Conservation (phyloP, 2,888 invertebrate genomes). For the Itoplectis maculator region DNA sequence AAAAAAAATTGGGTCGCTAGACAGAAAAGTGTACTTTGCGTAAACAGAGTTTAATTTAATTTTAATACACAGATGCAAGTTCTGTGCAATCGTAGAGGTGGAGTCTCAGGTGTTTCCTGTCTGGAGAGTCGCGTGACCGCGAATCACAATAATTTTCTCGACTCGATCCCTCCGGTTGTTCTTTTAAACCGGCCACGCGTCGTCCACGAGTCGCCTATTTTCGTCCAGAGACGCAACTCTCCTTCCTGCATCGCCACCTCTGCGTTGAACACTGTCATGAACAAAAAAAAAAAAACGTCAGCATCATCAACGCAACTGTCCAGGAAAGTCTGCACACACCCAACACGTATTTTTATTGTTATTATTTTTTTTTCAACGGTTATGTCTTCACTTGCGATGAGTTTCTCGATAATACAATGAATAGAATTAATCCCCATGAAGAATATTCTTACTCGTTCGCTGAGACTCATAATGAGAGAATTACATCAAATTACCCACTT, state of each 20-base stretch:
- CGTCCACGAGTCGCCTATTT: slow-evolving; percentile 1
- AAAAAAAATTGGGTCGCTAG: too few relatives aligned
- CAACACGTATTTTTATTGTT: too few relatives aligned
- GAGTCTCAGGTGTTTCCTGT: slow-evolving; percentile 53
- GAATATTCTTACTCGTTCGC: slow-evolving; percentile 1
- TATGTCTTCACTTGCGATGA: slow-evolving; percentile 21
- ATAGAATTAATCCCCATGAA: slow-evolving; percentile 13
- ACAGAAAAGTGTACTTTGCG: too few relatives aligned
- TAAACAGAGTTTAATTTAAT: too few relatives aligned
- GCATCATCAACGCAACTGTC: not conserved
- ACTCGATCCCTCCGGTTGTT: not conserved
- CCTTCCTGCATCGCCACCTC: not conserved
- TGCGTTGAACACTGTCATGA: slow-evolving; percentile 1
- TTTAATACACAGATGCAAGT: not conserved
- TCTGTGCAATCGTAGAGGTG: slow-evolving; percentile 53
- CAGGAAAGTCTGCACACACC: not conserved
- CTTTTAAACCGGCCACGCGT: slow-evolving; percentile 4
- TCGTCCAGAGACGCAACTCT: not conserved
- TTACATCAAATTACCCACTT: not conserved
- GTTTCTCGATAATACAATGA: slow-evolving; percentile 41
- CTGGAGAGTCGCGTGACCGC: slow-evolving; percentile 49
- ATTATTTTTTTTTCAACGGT: too few relatives aligned
- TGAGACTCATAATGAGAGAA: not conserved
- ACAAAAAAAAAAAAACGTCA: not conserved
- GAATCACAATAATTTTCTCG: slow-evolving; percentile 37